phyloP scores from a whole-genome alignment of 2,113 vertebrate genomes.

The Machaerirhynchus nigripectus region DNA sequence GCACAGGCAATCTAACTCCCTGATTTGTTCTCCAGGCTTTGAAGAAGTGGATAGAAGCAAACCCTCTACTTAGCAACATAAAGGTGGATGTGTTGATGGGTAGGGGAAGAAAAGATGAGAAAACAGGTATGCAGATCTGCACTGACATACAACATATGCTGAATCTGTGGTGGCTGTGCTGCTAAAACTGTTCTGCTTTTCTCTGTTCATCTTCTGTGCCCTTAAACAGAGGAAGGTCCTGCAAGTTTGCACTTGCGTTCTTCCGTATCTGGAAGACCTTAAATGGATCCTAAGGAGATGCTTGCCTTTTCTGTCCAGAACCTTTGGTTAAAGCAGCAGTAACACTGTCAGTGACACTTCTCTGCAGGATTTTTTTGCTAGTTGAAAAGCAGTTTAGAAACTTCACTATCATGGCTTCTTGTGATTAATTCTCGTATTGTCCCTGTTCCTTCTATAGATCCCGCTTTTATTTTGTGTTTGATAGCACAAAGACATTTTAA shows the following conservation, averaged over 20 bases:
- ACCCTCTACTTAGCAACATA: slow-evolving; percentile 65
- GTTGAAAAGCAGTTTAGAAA: neutral
- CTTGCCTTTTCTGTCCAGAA: neutral
- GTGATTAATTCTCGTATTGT: neutral
- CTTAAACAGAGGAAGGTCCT: neutral
- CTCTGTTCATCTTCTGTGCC: neutral
- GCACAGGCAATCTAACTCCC: neutral
- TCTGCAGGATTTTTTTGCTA: neutral
- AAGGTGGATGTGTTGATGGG: slow-evolving; percentile 76
- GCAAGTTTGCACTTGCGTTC: neutral
- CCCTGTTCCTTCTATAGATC: neutral
- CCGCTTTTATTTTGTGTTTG: neutral
- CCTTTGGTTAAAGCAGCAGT: neutral
- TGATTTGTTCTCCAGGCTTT: slow-evolving; percentile 71
- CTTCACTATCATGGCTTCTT: neutral
- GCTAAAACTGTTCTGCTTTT: neutral
- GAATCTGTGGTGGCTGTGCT: neutral
- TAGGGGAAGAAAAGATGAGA: slow-evolving; percentile 59
- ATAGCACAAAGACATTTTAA: neutral
- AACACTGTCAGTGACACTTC: neutral
- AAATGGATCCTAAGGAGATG: neutral
- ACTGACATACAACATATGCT: neutral
- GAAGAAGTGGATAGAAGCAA: slow-evolving; percentile 80
- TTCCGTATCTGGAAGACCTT: neutral
- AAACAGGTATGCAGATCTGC: slow-evolving; percentile 46